phyloP scores from a whole-genome alignment of 2,797 vertebrate genomes.

The Liparis tanakae region DNA sequence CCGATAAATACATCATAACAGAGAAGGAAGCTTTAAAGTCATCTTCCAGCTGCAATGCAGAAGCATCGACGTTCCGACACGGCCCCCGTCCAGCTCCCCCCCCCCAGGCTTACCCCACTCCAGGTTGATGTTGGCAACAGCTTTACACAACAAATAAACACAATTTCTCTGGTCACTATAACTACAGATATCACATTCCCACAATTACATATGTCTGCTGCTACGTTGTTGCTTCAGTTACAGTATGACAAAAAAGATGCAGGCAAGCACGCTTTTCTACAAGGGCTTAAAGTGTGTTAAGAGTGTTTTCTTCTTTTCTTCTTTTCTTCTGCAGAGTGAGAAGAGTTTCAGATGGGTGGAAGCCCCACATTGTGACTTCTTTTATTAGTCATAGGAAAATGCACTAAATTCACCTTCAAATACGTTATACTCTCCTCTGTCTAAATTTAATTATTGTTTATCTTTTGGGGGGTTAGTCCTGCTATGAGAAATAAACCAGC shows the following conservation, averaged over 20 bases:
- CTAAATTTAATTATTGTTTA: constrained; percentile 5
- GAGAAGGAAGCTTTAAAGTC: constrained; percentile 12
- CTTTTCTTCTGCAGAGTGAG: background rate
- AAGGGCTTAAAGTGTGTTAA: background rate
- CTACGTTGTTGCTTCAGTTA: constrained; percentile 4
- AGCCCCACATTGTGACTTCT: background rate
- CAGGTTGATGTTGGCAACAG: constrained; percentile 20
- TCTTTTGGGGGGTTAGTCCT: background rate
- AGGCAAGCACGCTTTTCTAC: background rate
- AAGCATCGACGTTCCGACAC: background rate
- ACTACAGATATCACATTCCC: constrained; percentile 14
- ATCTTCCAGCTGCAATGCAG: constrained; percentile 11
- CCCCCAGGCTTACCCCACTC: background rate
- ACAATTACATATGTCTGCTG: background rate
- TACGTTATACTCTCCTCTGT: background rate
- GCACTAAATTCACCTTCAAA: constrained; percentile 16
- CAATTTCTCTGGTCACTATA: constrained; percentile 14
- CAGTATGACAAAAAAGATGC: background rate
- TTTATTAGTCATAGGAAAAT: constrained; percentile 25
- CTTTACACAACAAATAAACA: constrained; percentile 46
- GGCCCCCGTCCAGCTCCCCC: background rate
- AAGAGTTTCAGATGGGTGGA: background rate
- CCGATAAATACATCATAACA: background rate
- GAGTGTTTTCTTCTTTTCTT: background rate
- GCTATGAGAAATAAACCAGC: background rate